Conservation (phyloP, 1,140 invertebrate genomes). For the Centruroides vittatus region DNA sequence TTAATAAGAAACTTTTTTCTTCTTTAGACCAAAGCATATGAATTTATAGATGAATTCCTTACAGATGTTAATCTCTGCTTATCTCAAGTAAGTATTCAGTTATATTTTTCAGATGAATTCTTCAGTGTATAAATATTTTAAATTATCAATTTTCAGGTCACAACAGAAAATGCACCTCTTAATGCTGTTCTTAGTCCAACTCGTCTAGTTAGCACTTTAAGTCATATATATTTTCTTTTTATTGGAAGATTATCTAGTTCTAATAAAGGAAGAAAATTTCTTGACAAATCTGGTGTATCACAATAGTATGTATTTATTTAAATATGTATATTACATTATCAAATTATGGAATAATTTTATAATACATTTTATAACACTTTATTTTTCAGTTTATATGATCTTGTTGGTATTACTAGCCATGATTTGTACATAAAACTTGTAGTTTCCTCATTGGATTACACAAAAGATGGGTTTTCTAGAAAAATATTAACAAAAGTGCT, state of each 20-base stretch:
- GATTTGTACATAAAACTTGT: slow-evolving; percentile 86
- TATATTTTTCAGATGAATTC: neutral
- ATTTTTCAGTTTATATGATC: slow-evolving; percentile 50
- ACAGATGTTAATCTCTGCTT: slow-evolving; percentile 62
- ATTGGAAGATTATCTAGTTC: slow-evolving; percentile 69
- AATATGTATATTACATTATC: too few species aligned
- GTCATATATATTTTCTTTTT: slow-evolving; percentile 86
- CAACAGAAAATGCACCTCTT: slow-evolving; percentile 54
- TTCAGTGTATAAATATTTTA: too few species aligned
- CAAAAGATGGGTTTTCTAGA: slow-evolving; percentile 48
- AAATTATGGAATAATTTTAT: too few species aligned
- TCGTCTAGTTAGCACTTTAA: slow-evolving; percentile 70
- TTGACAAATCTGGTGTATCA: slow-evolving; percentile 63
- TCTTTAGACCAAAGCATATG: slow-evolving; percentile 34
- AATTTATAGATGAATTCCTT: slow-evolving; percentile 58
- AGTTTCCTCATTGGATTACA: slow-evolving; percentile 76
- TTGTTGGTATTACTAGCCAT: slow-evolving; percentile 67
- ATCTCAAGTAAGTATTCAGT: slow-evolving; percentile 23
- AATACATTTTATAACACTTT: neutral
- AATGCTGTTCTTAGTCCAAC: slow-evolving; percentile 78
- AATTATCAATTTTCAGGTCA: slow-evolving; percentile 39
- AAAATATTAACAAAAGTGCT: slow-evolving; percentile 33
- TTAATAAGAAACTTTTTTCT: slow-evolving; percentile 8
- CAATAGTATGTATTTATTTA: slow-evolving; percentile 46
- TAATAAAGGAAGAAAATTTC: slow-evolving; percentile 46